phyloP scores from a whole-genome alignment of 92 coral and sea anemone genomes.

The Scolanthus callimorphus region DNA sequence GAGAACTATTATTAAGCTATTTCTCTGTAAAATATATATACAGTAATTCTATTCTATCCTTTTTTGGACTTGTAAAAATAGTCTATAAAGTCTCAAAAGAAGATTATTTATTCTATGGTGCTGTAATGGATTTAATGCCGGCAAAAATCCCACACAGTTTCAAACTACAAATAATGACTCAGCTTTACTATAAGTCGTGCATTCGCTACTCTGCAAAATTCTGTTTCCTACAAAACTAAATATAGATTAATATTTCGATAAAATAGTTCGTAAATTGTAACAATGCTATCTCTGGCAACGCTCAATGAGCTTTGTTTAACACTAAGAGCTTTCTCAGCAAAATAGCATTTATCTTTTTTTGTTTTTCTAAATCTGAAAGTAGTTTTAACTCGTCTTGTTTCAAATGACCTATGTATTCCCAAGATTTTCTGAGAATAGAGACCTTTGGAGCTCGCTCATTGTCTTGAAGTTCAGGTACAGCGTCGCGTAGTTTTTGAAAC shows the following conservation, averaged over 20 bases:
- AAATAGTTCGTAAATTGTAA: neutral
- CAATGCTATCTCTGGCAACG: conserved; percentile 4
- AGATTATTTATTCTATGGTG: neutral
- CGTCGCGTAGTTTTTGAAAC: conserved; percentile 94
- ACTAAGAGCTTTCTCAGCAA: conserved; percentile 75
- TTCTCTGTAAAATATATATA: too few relatives aligned
- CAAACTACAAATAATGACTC: too few relatives aligned
- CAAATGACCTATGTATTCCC: conserved; percentile 68
- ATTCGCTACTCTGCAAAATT: neutral
- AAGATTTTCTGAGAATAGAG: conserved; percentile 88
- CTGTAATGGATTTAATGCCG: conserved; percentile 5
- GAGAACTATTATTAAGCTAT: too few relatives aligned
- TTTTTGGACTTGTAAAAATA: too few relatives aligned
- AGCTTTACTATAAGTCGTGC: neutral
- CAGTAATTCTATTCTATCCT: too few relatives aligned
- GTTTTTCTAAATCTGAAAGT: conserved; percentile 61
- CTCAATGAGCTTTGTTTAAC: conserved; percentile 45
- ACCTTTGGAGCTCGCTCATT: conserved; percentile 97
- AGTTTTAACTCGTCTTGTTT: conserved; percentile 78
- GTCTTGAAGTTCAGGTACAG: conserved; percentile 91
- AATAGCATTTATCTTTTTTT: conserved; percentile 75
- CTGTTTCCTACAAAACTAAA: neutral
- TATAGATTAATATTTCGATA: neutral
- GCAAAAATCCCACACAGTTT: conserved; percentile 5
- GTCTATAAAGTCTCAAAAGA: neutral